Percentiles rank a stretch among this genome's conserved stretches.
These are phyloP conservation scores for Hylaeus anthracinus DNA, from an alignment of 1,140 invertebrate species.

Conservation along the genomic window DNA sequence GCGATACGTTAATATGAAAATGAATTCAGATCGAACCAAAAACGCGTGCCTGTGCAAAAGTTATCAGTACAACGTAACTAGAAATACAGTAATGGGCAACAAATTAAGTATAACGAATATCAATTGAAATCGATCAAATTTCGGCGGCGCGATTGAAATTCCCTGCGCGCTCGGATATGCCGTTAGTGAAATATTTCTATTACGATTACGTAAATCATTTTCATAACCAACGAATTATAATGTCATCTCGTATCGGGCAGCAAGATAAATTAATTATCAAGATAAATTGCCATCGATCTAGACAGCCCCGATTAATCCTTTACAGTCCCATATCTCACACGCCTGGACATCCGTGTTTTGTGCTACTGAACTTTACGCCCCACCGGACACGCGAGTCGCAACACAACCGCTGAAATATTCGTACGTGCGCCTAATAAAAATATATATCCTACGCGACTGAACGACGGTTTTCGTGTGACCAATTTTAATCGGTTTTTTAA, in stretches of 20 bases:
- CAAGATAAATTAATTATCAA: conserved; percentile 47
- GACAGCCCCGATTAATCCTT: conserved; percentile 44
- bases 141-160: background rate
- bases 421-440: background rate
- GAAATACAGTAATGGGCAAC: too few species aligned
- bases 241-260: conserved; percentile 31
- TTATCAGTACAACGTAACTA: too few species aligned
- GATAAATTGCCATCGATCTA: conserved; percentile 47
- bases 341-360: conserved; percentile 37
- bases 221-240: conserved; percentile 35
- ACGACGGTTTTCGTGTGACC: background rate
- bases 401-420: background rate
- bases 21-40: too few species aligned
- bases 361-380: conserved; percentile 31
- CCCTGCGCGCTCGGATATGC: background rate
- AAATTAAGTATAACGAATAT: too few species aligned
- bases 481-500: conserved; percentile 15
- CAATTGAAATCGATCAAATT: too few species aligned
- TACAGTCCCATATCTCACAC: conserved; percentile 36
- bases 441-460: conserved; percentile 29
- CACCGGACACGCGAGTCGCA: background rate
- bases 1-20: too few species aligned
- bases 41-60: too few species aligned
- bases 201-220: conserved; percentile 43
- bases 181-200: conserved; percentile 39